Base-by-base conservation (phyloP, 2,888 invertebrate species). In the Coelopa pilipes region DNA sequence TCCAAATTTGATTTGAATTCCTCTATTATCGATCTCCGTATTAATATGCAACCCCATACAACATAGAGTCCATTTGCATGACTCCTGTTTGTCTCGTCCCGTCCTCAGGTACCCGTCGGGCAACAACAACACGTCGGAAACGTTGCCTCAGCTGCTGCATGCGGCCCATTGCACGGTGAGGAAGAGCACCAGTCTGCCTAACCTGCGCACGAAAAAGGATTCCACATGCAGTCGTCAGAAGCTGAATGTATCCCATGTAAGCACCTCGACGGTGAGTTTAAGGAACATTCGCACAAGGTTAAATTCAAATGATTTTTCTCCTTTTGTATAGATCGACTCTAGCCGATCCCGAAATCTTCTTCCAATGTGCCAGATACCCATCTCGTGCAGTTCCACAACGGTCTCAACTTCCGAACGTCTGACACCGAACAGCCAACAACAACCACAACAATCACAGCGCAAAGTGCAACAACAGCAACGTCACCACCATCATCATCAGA, bases 181-280 rank as follows among this genome's bases (percentile, higher is more conserved):
- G 75, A 94, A 93, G 88, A 94, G 94, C 87, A 93, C 91, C 87
- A 95, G 94, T 88, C 90, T 94, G 89, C 95, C 95, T 77, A 94
- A 95, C 88, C 88, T 93, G 75, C 88, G 90, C 87, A 77, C 82
- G 62, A 81, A 80, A 77, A 79, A 80, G 74, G 76, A 79, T 69
- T 75, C 77, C 67, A 78, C 75, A 19, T 63, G 75, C 49, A 77
- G 71, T 57, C 76, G 75, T 24, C 60, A 55, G 65, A 80, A 80
- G 74, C 77, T 87, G 62, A 87, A 88, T 79, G 87, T 87, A 81
- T 91, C 90, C 72, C 89, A 89, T 81, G 88, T 91, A 78, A 91
- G 92, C 82, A 93, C 92, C 83, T 93, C 93, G 83, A 92, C 93
- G 85, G 93, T 94, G 70, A 79, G n/a, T 15, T 62, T 4, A 45